phyloP scores from a whole-genome alignment of 2,113 vertebrate genomes.

The Apteryx mantelli region DNA sequence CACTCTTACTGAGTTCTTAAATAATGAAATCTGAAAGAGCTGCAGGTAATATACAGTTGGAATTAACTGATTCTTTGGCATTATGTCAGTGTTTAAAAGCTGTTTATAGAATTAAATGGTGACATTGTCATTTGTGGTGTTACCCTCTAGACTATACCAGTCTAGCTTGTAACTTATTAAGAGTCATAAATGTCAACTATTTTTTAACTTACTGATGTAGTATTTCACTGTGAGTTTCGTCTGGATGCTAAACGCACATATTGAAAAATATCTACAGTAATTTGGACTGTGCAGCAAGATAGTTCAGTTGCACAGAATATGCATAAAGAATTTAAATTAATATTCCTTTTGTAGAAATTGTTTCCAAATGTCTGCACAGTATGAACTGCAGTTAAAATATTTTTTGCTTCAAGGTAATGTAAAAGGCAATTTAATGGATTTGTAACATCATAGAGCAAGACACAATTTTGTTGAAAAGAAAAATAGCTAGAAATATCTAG shows the following conservation, averaged over 20 bases:
- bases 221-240: background rate
- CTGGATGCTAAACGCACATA: accelerated
- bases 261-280: background rate
- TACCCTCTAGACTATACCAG: background rate
- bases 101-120: background rate
- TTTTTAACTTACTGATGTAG: background rate
- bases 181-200: background rate
- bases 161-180: background rate
- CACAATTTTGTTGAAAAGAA: background rate
- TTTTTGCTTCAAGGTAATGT: background rate
- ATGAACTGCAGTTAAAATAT: background rate
- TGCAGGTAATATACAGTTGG: background rate
- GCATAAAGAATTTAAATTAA: background rate
- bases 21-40: background rate
- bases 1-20: background rate
- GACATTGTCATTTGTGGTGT: background rate
- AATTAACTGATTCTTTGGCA: background rate
- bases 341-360: background rate
- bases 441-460: background rate
- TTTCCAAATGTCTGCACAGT: background rate
- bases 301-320: background rate
- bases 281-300: background rate
- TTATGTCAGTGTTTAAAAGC: background rate
- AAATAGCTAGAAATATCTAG: background rate
- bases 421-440: background rate